These are phyloP conservation scores for Lottia scabra DNA, from an alignment of 2,888 invertebrate species.

Conservation along the genomic window DNA sequence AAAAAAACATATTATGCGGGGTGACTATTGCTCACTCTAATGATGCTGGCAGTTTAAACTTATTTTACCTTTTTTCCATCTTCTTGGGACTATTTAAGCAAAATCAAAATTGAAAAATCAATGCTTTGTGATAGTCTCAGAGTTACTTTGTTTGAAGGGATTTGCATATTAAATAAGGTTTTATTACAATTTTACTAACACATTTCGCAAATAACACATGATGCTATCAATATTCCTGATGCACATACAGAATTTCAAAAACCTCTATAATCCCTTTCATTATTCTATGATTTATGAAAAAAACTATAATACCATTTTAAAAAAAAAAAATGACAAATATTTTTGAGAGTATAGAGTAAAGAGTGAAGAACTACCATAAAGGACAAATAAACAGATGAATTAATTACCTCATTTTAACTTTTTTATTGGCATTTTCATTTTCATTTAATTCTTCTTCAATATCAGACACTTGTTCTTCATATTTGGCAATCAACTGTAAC, in stretches of 20 bases:
- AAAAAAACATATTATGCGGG: not conserved
- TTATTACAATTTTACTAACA: no score
- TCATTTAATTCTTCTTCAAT: constrained; percentile 52
- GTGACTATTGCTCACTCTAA: no score
- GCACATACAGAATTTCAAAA: no score
- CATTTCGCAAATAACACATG: no score
- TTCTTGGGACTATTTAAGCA: constrained; percentile 19
- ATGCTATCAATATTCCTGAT: no score
- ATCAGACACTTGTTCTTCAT: constrained; percentile 55
- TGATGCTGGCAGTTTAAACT: not conserved
- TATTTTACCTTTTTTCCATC: constrained; percentile 24
- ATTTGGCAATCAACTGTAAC: constrained; percentile 47
- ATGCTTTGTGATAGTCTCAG: not conserved
- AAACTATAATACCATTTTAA: no score
- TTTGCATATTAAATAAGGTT: no score
- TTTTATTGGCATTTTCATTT: constrained; percentile 43
- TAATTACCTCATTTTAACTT: constrained; percentile 50
- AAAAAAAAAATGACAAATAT: no score
- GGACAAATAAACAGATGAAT: not conserved
- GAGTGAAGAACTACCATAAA: no score
- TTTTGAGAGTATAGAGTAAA: not conserved
- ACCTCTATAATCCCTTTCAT: no score
- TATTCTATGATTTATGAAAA: no score
- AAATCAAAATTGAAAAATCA: constrained; percentile 10
- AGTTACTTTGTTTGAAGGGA: not conserved